A percentile compares a stretch with the other conserved stretches of the same genome.
Conservation (phyloP, 2,797 vertebrate genomes). For the Mus caroli region DNA sequence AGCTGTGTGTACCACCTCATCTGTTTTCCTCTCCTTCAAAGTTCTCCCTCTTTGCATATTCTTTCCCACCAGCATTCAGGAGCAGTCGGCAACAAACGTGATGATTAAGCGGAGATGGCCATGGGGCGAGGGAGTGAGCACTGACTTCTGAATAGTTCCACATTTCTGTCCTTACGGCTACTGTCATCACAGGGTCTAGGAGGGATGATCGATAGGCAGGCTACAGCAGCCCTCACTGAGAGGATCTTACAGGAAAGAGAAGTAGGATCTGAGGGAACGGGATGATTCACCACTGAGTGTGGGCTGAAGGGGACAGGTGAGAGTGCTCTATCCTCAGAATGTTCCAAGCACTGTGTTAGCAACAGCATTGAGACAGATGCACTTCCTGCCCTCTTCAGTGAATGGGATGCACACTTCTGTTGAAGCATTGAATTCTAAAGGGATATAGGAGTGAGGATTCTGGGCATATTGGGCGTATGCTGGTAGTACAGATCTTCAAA, state of each 20-base stretch:
- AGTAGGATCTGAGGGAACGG: slow-evolving; percentile 38
- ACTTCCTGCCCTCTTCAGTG: background rate
- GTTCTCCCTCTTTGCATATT: slow-evolving; percentile 40
- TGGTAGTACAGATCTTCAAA: background rate
- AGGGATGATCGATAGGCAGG: slow-evolving; percentile 64
- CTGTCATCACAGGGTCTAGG: slow-evolving; percentile 32
- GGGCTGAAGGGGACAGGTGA: slow-evolving; percentile 72
- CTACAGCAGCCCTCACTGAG: background rate
- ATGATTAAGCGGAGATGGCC: slow-evolving; percentile 57
- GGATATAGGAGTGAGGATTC: background rate
- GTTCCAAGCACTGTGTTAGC: background rate
- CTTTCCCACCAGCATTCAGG: background rate
- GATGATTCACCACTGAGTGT: slow-evolving; percentile 48
- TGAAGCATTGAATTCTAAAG: slow-evolving; percentile 11
- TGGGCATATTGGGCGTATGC: background rate
- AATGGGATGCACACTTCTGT: background rate
- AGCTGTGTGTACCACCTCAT: background rate
- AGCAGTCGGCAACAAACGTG: slow-evolving; percentile 63
- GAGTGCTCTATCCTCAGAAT: slow-evolving; percentile 31
- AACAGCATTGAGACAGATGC: background rate
- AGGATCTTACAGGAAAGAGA: slow-evolving; percentile 58
- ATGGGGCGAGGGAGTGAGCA: slow-evolving; percentile 37
- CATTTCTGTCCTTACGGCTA: background rate
- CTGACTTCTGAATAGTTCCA: slow-evolving; percentile 34
- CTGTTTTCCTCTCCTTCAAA: slow-evolving; percentile 50